Conservation (phyloP, 2,113 vertebrate genomes). For the Phaethornis superciliosus region DNA sequence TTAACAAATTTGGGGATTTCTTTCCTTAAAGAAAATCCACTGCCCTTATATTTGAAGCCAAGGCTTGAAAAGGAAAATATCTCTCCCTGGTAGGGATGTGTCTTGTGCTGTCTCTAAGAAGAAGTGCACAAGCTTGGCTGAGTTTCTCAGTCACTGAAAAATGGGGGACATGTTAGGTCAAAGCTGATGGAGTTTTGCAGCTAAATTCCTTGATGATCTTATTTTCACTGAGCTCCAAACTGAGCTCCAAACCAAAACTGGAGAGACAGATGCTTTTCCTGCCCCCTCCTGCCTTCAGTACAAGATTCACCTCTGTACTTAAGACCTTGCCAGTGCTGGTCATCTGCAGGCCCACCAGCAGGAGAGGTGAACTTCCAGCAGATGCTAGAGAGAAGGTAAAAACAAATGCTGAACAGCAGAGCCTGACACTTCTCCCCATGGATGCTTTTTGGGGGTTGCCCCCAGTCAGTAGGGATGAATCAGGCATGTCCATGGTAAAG, state of each 20-base stretch:
- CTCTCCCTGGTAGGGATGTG: neutral
- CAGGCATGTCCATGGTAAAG: neutral
- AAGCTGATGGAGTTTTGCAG: neutral
- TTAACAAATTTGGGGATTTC: slow-evolving; percentile 33
- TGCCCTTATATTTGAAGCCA: neutral
- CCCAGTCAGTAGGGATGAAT: neutral
- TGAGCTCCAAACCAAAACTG: neutral
- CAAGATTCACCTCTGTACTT: rapidly evolving
- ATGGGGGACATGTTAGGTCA: rapidly evolving
- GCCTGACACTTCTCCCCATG: rapidly evolving
- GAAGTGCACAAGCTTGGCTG: neutral
- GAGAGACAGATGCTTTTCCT: neutral
- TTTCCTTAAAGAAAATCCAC: slow-evolving; percentile 42
- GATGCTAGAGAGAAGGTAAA: neutral
- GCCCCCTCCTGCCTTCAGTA: neutral
- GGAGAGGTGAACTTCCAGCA: neutral
- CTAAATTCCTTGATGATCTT: neutral
- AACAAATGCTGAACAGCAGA: neutral
- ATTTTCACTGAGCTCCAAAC: neutral
- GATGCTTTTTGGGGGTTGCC: neutral
- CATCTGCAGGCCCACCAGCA: rapidly evolving
- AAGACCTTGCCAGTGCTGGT: neutral
- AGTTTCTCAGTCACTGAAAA: neutral
- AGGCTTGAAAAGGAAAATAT: neutral
- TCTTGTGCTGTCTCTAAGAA: neutral